These are phyloP conservation scores for Pachyramphus minor DNA, from an alignment of 2,113 vertebrate genomes.

Conservation along the genomic window DNA sequence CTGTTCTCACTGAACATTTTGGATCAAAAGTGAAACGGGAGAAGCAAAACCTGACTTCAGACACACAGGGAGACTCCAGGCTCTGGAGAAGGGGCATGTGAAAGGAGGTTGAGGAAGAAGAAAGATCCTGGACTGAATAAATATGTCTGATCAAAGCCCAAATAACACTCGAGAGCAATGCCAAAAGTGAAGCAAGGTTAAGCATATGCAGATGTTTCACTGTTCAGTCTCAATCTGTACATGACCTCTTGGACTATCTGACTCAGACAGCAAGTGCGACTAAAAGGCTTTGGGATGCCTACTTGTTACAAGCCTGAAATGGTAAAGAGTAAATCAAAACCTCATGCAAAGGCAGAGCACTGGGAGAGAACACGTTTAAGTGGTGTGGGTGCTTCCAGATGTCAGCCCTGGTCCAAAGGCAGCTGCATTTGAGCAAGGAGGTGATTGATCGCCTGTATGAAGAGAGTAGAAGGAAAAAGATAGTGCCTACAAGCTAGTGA, in stretches of 20 bases:
- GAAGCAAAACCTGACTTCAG: neutral
- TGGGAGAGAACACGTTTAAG: neutral
- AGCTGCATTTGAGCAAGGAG: neutral
- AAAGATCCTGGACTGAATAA: constrained; percentile 13
- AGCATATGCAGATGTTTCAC: constrained; percentile 15
- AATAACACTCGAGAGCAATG: constrained; percentile 28
- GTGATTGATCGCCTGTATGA: neutral
- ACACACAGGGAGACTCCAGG: neutral
- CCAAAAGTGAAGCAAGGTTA: constrained; percentile 32
- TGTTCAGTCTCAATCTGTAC: constrained; percentile 19
- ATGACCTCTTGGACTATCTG: constrained; percentile 33
- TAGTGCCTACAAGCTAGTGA: neutral
- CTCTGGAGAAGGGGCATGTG: neutral
- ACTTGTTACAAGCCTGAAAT: constrained; percentile 17
- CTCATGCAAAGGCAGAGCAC: neutral
- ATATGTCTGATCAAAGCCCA: constrained; percentile 50
- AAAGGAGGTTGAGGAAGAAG: neutral
- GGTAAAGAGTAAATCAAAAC: constrained; percentile 38
- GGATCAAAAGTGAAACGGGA: neutral
- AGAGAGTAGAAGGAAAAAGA: neutral
- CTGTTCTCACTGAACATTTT: neutral
- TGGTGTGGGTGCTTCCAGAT: neutral
- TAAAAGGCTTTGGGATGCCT: constrained; percentile 33
- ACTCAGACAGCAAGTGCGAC: neutral
- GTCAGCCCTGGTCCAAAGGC: neutral